Conservation (phyloP, 1,140 invertebrate species). For the Polypedilum vanderplanki region DNA sequence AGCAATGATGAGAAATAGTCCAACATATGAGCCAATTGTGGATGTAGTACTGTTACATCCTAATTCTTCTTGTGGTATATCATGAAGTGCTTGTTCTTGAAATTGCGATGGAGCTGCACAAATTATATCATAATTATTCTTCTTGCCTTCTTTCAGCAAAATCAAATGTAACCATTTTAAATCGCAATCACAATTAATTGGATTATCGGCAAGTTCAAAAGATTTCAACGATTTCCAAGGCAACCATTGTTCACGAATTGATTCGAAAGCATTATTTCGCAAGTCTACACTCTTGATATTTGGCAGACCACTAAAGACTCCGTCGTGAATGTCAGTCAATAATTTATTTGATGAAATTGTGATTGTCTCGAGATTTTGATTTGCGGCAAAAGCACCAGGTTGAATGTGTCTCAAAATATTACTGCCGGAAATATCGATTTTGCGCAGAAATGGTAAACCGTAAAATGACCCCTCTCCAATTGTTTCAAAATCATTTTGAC, state of each 20-base stretch:
- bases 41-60: not conserved
- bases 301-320: constrained; percentile 61
- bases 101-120: not conserved
- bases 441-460: constrained; percentile 61
- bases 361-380: constrained; percentile 66
- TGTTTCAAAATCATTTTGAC: constrained; percentile 63
- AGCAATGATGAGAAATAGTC: not conserved
- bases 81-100: not conserved
- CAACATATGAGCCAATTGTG: not conserved
- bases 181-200: constrained; percentile 65
- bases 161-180: constrained; percentile 52
- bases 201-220: constrained; percentile 68
- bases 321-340: constrained; percentile 58
- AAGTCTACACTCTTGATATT: constrained; percentile 63
- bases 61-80: not conserved
- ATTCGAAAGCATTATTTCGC: constrained; percentile 64
- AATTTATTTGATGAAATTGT: constrained; percentile 65
- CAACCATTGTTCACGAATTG: constrained; percentile 60
- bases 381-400: constrained; percentile 63
- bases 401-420: constrained; percentile 57
- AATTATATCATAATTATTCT: constrained; percentile 8
- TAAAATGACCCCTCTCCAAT: constrained; percentile 61
- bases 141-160: not conserved
- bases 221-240: constrained; percentile 62
- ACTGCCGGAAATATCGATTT: constrained; percentile 67